phyloP scores from a whole-genome alignment of 2,113 vertebrate species.

The Mesembrinibis cayennensis region DNA sequence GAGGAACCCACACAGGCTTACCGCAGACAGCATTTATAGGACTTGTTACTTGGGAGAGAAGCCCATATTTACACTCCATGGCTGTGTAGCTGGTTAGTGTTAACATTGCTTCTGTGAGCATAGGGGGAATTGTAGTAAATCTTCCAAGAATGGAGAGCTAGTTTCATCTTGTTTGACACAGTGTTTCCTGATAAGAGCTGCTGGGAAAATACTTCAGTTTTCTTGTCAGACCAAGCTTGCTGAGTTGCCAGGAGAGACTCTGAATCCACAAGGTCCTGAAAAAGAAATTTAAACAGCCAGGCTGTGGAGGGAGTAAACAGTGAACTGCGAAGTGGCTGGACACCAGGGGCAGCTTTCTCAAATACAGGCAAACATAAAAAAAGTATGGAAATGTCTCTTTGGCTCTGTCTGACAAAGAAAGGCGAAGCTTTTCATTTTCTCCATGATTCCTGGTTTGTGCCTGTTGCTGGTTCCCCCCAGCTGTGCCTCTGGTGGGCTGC shows the following conservation, averaged over 20 bases:
- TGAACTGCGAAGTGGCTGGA: background rate
- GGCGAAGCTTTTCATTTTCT: background rate
- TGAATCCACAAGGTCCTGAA: slow-evolving; percentile 13
- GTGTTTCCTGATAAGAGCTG: slow-evolving; percentile 71
- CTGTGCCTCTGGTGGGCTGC: background rate
- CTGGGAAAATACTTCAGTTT: slow-evolving; percentile 68
- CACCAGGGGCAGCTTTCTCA: background rate
- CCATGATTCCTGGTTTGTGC: background rate
- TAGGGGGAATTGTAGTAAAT: slow-evolving; percentile 60
- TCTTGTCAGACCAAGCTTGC: slow-evolving; percentile 43
- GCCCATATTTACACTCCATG: background rate
- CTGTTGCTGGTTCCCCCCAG: background rate
- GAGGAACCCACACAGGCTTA: background rate
- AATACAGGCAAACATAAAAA: background rate
- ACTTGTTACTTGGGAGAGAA: slow-evolving; percentile 22
- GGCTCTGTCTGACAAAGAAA: background rate
- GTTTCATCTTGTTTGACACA: slow-evolving; percentile 71
- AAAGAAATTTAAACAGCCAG: background rate
- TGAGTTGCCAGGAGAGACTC: slow-evolving; percentile 32
- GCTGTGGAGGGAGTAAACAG: background rate
- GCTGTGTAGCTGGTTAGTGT: slow-evolving; percentile 32
- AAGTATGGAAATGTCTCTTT: background rate
- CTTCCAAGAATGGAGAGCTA: slow-evolving; percentile 44
- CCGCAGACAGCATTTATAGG: background rate
- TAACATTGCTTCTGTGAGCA: slow-evolving; percentile 55